Base-by-base conservation (phyloP, 2,797 vertebrate species). In the Danio jaintianensis region DNA sequence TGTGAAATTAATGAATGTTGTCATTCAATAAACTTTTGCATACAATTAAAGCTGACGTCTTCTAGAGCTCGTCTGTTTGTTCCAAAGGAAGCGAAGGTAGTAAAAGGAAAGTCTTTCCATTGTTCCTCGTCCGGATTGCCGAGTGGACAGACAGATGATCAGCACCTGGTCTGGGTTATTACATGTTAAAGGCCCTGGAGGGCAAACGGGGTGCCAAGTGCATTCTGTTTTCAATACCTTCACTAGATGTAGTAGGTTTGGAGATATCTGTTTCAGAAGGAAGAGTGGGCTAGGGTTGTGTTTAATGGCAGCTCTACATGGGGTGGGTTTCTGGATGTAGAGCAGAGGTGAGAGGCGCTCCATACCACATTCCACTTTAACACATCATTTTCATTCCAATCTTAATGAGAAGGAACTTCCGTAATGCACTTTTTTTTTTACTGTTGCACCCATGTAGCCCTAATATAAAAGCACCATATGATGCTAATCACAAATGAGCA, bases 1-100 rank as follows among this genome's bases (percentile, higher is more conserved):
- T 90, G 88, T 91, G 70, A 84, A 91, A 89, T 80, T 78, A 87
- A 90, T 91, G 89, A 77, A 88, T 69, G 75, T 88, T 91, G 91
- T 91, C 89, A 88, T 90, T 89, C 85, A 95, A 87, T 94, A 94
- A 95, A 95, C 93, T 89, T 91, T 93, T 90, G 91, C 91, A 92
- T 93, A 90, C 47, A 89, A 86, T 82, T 66, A 70, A 53, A 89
- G 7, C 56, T 69, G 18, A 86, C 58, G 18, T 83, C 79, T 83
- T 89, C 85, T 79, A 75, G 88, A 86, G 38, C 67, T 90, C 45
- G 45, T 90, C 85, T 90, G 62, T 82, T 89, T 40, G 10, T 43
- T 68, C 61, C 16, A 47, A 9, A 56, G 78, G 75, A 68, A 78
- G 42, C 73, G 15, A 43, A 45, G 86, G 74, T 78, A 75, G 81